These are phyloP conservation scores for Mobula hypostoma DNA, from an alignment of 2,113 vertebrate species.

Conservation along the genomic window DNA sequence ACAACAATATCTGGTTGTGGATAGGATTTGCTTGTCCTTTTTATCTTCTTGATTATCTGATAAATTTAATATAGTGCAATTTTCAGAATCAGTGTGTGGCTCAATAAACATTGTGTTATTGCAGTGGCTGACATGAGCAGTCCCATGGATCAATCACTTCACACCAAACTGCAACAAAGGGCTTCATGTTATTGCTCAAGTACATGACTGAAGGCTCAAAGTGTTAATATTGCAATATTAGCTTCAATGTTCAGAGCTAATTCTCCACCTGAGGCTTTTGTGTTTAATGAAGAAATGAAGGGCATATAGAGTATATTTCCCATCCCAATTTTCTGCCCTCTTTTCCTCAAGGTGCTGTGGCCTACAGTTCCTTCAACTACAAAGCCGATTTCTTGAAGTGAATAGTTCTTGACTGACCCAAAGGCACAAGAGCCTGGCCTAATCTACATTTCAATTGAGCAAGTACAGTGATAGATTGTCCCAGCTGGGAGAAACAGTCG, in stretches of 20 bases:
- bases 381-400: neutral
- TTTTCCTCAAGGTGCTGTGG: neutral
- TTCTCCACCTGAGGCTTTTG: neutral
- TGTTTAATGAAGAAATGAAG: constrained; percentile 18
- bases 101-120: constrained; percentile 19
- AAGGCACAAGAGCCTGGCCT: neutral
- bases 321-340: neutral
- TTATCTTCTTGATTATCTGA: neutral
- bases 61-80: neutral
- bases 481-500: neutral
- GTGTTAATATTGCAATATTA: neutral
- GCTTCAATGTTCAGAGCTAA: neutral
- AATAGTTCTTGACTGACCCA: neutral
- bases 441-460: neutral
- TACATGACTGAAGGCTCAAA: neutral
- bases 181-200: neutral
- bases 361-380: neutral
- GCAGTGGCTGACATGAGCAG: neutral
- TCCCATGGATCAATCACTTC: neutral
- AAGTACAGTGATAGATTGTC: neutral
- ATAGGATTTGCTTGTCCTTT: neutral
- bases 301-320: neutral
- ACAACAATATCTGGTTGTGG: neutral
- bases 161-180: neutral
- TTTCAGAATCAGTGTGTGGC: constrained; percentile 5